Evolutionary conservation across 2,113 vertebrate genomes (phyloP).

Genomic region (Pygoscelis adeliae): DNA sequence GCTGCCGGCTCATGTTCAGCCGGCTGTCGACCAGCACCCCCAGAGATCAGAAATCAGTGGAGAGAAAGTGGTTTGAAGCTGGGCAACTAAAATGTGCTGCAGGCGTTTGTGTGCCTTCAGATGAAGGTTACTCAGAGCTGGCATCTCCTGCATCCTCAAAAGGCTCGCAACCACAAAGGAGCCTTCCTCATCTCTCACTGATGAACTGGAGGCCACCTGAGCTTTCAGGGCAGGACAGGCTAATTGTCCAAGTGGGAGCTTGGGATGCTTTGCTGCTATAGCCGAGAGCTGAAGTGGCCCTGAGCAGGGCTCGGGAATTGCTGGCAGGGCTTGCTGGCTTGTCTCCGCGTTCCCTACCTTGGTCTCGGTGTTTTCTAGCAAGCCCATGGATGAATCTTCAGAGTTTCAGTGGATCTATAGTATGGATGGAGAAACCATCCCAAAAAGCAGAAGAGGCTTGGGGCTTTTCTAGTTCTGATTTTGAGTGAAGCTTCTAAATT

Average conservation of each 20-base stretch:
- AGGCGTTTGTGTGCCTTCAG: background rate
- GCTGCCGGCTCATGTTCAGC: too few species aligned
- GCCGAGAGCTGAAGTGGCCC: accelerated
- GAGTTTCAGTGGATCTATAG: background rate
- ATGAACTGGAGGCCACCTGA: background rate
- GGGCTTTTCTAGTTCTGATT: background rate
- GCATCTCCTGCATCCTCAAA: background rate
- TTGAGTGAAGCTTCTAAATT: background rate
- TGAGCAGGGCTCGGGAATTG: background rate
- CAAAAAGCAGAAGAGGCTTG: background rate
- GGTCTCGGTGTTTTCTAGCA: background rate
- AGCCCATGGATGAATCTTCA: background rate
- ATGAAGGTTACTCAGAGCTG: background rate
- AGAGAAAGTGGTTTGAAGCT: background rate
- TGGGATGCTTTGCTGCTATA: accelerated
- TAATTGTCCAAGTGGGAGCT: background rate
- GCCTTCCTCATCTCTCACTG: background rate
- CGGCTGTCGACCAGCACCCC: too few species aligned
- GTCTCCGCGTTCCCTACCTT: accelerated
- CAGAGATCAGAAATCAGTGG: background rate
- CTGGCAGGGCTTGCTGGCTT: background rate
- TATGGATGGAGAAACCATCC: background rate
- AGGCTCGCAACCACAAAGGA: background rate
- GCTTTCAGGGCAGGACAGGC: background rate
- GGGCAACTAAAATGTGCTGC: background rate